Conservation (phyloP, 2,113 vertebrate genomes). For the Prolemur simus region DNA sequence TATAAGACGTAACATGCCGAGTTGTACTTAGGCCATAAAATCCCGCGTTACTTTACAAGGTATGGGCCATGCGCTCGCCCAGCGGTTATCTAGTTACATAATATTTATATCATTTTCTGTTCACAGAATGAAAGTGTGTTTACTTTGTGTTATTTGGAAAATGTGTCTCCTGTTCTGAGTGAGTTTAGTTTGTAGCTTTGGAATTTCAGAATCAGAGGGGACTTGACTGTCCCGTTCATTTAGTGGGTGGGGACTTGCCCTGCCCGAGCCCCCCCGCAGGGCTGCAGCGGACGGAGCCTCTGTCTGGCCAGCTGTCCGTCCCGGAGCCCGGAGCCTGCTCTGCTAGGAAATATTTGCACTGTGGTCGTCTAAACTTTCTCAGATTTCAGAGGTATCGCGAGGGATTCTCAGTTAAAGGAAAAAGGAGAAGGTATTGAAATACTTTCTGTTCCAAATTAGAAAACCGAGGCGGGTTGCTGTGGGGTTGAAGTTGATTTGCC, state of each 20-base stretch:
- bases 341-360: neutral
- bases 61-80: neutral
- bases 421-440: neutral
- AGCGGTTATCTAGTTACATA: neutral
- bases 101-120: neutral
- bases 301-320: accelerated
- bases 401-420: neutral
- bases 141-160: neutral
- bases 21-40: neutral
- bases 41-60: too few relatives aligned
- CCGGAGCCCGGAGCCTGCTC: neutral
- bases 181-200: neutral
- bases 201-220: neutral
- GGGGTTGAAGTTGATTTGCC: neutral
- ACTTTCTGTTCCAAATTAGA: neutral
- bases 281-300: neutral
- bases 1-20: accelerated
- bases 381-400: neutral
- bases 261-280: accelerated
- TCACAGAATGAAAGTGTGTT: neutral
- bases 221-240: neutral
- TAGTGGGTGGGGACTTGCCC: too few relatives aligned
- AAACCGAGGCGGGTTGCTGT: neutral
- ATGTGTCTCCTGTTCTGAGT: neutral
- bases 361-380: neutral